Evolutionary conservation across 2,797 vertebrate genomes (phyloP).

Genomic region (Alcedo atthis): DNA sequence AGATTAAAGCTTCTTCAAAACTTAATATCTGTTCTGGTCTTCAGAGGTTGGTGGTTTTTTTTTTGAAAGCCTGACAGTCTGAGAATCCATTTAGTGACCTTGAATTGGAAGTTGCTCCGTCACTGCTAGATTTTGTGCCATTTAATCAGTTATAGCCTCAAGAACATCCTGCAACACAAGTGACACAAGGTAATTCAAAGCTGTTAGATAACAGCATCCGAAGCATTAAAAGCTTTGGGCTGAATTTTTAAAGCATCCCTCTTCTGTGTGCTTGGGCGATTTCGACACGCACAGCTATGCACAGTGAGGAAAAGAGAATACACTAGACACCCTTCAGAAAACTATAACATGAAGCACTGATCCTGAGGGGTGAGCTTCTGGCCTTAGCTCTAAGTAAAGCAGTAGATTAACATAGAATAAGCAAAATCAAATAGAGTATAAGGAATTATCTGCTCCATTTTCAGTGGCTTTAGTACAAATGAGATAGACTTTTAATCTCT

Average conservation of each 20-base stretch:
- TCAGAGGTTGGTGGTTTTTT: not conserved
- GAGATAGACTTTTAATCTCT: not conserved
- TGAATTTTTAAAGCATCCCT: slow-evolving; percentile 1
- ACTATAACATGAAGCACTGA: not conserved
- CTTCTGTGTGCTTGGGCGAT: not conserved
- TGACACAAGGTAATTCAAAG: slow-evolving; percentile 31
- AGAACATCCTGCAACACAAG: slow-evolving; percentile 7
- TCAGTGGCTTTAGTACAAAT: not conserved
- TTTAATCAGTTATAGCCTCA: slow-evolving; percentile 27
- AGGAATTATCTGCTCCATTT: not conserved
- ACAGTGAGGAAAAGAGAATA: not conserved
- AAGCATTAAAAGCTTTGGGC: not conserved
- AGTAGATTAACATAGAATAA: not conserved
- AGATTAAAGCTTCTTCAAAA: not conserved
- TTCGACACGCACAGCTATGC: not conserved
- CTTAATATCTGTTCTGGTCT: not conserved
- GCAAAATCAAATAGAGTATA: not conserved
- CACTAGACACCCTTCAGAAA: not conserved
- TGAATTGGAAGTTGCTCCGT: slow-evolving; percentile 19
- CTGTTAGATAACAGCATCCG: not conserved
- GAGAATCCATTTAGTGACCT: slow-evolving; percentile 5
- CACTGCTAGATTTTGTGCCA: not conserved
- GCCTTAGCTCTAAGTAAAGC: not conserved
- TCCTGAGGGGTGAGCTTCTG: not conserved
- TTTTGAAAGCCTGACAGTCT: not conserved